phyloP scores from a whole-genome alignment of 2,797 vertebrate species.

The Meda fulgida region DNA sequence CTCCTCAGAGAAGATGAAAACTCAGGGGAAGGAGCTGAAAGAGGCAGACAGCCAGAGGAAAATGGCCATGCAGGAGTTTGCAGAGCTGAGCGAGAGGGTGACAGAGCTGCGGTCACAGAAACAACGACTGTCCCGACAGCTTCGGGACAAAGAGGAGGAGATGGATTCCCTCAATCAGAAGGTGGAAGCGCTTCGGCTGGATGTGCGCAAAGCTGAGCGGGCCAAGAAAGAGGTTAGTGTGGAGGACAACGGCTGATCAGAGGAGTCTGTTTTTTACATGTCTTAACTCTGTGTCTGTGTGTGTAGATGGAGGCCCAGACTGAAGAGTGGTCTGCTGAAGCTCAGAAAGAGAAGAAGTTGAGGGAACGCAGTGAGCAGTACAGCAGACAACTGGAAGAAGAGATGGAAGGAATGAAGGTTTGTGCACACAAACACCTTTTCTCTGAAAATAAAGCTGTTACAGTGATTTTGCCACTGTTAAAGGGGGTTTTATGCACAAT shows the following conservation, averaged over 20 bases:
- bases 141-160: conserved; percentile 99
- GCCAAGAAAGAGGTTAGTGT: conserved; percentile 93
- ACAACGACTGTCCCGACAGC: conserved; percentile 92
- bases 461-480: neutral
- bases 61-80: conserved; percentile 96
- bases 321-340: conserved; percentile 88
- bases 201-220: conserved; percentile 95
- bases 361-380: conserved; percentile 94
- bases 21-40: conserved; percentile 97
- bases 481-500: neutral
- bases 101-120: conserved; percentile 94
- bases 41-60: conserved; percentile 97
- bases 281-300: conserved; percentile 33
- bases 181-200: conserved; percentile 91
- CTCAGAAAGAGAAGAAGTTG: conserved; percentile 94
- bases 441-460: neutral
- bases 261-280: neutral
- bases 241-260: neutral
- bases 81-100: conserved; percentile 93
- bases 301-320: conserved; percentile 88
- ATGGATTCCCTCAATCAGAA: conserved; percentile 92
- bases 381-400: conserved; percentile 92
- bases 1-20: conserved; percentile 74
- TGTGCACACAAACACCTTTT: neutral
- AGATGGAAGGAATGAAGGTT: conserved; percentile 93